Base-by-base conservation (phyloP, 2,888 invertebrate species). In the Cacoxenus indagator region DNA sequence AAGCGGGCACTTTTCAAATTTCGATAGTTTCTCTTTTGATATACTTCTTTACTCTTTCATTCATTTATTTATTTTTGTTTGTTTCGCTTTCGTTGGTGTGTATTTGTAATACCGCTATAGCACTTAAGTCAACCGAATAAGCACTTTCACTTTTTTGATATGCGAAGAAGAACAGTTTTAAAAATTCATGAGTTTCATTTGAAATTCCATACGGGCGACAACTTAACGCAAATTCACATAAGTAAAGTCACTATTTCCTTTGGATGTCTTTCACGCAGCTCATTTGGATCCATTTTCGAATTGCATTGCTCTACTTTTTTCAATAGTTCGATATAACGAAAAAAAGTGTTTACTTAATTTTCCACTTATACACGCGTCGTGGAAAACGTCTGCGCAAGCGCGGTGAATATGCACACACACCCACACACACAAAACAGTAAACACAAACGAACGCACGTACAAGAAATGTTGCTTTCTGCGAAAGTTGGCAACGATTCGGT, bases 131-230 rank as follows among this genome's bases (percentile, higher is more conserved):
- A 68, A 19, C n/a, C 26, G 54, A 24, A 48, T 61, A 65, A 66
- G 75, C 82, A 82, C 84, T 82, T 82, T 82, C 82, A 82, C 82
- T 82, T 82, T 84, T 78, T 74, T 78, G 77, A 76, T 75, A 82
- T 77, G 76, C 81, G 67, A 31, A 29, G 75, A 81, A 51, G 83
- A 83, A 83, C 73, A 71, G 79, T 80, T 81, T 67, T 65, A 55
- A 27, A 14, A 26, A 26, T 62, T 62, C 22, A 62, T 43, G 65
- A 71, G 57, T 69, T 66, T 65, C 67, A 19, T 59, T 31, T 19
- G 29, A 17, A 48, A 48, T 48, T 9, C 46, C 2, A 48, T 22
- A 51, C n/a, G 14, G 37, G 37, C 37, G 1, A 37, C 8, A 19
- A 51, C 67, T 2, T 22, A 6, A 69, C 69, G 66, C 71, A 73